Evolutionary conservation across 2,888 invertebrate species (phyloP), one percentile per base, ranked within the genome.

Genomic region (Drosophila pseudotakahashii): DNA sequence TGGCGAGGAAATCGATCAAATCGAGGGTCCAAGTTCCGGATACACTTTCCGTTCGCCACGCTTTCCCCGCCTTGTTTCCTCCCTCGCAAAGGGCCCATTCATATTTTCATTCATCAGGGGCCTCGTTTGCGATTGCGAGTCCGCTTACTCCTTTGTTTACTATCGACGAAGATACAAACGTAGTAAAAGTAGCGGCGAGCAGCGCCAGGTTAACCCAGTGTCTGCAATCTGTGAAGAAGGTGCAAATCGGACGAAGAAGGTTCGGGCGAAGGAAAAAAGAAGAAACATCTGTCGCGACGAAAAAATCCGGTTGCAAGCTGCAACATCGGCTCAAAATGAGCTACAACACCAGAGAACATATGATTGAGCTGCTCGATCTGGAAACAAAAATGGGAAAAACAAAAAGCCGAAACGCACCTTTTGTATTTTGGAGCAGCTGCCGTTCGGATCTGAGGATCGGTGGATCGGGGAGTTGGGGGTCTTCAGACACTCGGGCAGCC

Each of bases 221-320:
- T 75, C 73, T 42, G 45, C 42, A 47, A 37, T 54, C 52, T 45
- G 16, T 39, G 50, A 37, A 47, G 60, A 55, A 50, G 60, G 57
- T 57, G 67, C 53, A 59, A 59, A 42, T 61, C 45, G 67, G 26
- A 37, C 23, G 51, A 51, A 36, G 36, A 62, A 73, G 63, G 41
- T 68, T 45, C 39, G 47, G 47, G 48, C 19, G 63, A 37, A 60
- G 26, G 34, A 36, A 34, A 63, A 26, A 47, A 63, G 60, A 57
- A 67, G 79, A 82, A 75, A 78, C 84, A 84, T 86, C 86, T 84
- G 83, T 86, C 83, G 83, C 55, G 30, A 59, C 64, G 67, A 67
- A 53, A 70, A 77, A 86, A 86, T 79, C 84, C 84, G 79, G 86
- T 84, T 86, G 81, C 83, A 86, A 86, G 83, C 83, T 86, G 86